A percentile compares a stretch with the other conserved stretches of the same genome.
Conservation (phyloP, 2,113 vertebrate genomes). For the Dolichallabes microphthalmus region DNA sequence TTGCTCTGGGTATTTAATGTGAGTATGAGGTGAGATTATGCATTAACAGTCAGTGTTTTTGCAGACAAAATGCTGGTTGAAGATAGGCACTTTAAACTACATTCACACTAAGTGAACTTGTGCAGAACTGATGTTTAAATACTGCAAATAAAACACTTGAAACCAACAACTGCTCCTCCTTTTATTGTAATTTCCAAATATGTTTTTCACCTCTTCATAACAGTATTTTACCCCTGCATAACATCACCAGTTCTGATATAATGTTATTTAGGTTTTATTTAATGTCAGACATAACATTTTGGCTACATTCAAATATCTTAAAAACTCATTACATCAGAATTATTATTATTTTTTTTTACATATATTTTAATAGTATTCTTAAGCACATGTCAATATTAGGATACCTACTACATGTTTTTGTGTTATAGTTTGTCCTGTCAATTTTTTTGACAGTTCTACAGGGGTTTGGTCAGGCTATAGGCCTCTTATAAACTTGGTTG, state of each 20-base stretch:
- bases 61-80: constrained; percentile 11
- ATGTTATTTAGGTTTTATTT: not conserved
- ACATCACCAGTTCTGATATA: not conserved
- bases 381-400: not conserved
- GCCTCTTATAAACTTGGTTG: constrained; percentile 10
- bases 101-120: constrained; percentile 51
- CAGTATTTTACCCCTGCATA: not conserved
- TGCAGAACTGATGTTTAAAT: constrained; percentile 58
- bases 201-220: too few relatives aligned
- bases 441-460: constrained; percentile 18
- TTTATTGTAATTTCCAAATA: not conserved
- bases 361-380: not conserved
- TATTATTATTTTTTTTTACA: too few relatives aligned
- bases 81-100: constrained; percentile 64
- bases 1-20: not conserved
- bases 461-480: constrained; percentile 7
- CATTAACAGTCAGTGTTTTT: constrained; percentile 10
- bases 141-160: constrained; percentile 65
- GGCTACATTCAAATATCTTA: not conserved
- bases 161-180: constrained; percentile 1
- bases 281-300: not conserved
- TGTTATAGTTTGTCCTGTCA: constrained; percentile 6
- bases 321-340: not conserved
- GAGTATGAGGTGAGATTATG: not conserved
- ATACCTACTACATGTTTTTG: not conserved